Conservation (phyloP, 2,888 invertebrate genomes). For the Volucella bombylans region DNA sequence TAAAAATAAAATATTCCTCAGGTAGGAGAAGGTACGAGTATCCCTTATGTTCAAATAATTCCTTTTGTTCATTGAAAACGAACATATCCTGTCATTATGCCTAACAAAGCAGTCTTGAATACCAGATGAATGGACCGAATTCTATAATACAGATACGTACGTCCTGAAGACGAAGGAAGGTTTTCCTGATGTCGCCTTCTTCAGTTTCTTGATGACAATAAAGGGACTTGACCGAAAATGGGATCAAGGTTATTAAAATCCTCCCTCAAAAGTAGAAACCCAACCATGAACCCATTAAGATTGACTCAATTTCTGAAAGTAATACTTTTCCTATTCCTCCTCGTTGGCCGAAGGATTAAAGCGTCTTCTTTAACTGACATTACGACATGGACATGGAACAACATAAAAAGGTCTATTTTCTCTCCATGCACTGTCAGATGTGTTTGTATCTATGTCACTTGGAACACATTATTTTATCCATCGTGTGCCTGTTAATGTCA, state of each 20-base stretch:
- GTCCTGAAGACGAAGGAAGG: slow-evolving; percentile 29
- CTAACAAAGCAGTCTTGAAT: slow-evolving; percentile 21
- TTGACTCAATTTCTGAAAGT: too few relatives aligned
- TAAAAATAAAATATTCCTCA: slow-evolving; percentile 18
- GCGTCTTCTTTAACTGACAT: neutral
- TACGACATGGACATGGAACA: neutral
- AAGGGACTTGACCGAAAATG: slow-evolving; percentile 45
- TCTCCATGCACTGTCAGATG: neutral
- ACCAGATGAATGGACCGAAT: slow-evolving; percentile 47
- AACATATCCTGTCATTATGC: neutral
- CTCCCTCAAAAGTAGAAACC: slow-evolving; percentile 3
- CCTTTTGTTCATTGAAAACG: neutral
- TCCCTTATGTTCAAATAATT: slow-evolving; percentile 19
- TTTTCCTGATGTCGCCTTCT: slow-evolving; percentile 9
- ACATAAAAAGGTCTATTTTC: neutral
- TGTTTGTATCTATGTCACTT: slow-evolving; percentile 1
- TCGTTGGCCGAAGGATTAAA: slow-evolving; percentile 6
- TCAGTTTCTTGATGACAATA: slow-evolving; percentile 8
- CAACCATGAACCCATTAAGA: too few relatives aligned
- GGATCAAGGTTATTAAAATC: slow-evolving; percentile 51
- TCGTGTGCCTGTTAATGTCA: slow-evolving; percentile 2
- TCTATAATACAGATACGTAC: slow-evolving; percentile 9
- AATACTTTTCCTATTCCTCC: too few relatives aligned
- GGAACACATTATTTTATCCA: neutral
- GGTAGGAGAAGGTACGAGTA: neutral